Base-by-base conservation (phyloP, 1,140 invertebrate genomes). In the Papilio helenus region DNA sequence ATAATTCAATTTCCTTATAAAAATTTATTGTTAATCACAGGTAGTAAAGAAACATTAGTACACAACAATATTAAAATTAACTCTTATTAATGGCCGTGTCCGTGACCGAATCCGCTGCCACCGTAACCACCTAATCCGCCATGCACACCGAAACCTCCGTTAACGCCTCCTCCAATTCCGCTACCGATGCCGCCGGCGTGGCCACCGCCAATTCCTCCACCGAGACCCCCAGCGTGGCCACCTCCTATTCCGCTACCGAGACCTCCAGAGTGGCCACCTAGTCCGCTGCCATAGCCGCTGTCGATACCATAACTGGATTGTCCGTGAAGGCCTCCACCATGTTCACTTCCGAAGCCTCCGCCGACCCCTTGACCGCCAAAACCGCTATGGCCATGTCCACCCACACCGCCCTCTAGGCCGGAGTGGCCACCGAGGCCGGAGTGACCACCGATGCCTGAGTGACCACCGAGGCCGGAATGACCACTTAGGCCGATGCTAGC, bases 391-490 rank as follows among this genome's bases (percentile, higher is more conserved):
- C 85, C 79, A 26, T 80, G 76, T 23, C 79, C 80, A 51, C 49
- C 49, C 18, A n/a, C 49, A 16, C 49, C 49, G 7, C 49, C 49
- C 49, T 51, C 16, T 3, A 72, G 78, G 65, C 83, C 58, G 20
- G 49, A 51, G 7, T 51, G 49, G n/a, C 80, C 72, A n/a, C 72
- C 80, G 29, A 39, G 71, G 51, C 80, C 79, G 10, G 71, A 76
- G 29, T 72, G 20, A 9, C 82, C 79, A 12, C 76, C 79, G 16
- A 72, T 23, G 10, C 83, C 71, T 26, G n/a, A n/a, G n/a, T n/a
- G n/a, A n/a, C 51, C 77, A 23, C 81, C 83, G 34, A 80, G 80
- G 26, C 81, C 84, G 80, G 44, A 14, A 71, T n/a, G n/a, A n/a
- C n/a, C n/a, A n/a, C n/a, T n/a, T n/a, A n/a, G n/a, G n/a, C 26